A percentile compares a stretch with the other conserved stretches of the same genome.
These are phyloP conservation scores for Tetramorium alpestre DNA, from an alignment of 1,140 invertebrate genomes.

Conservation along the genomic window DNA sequence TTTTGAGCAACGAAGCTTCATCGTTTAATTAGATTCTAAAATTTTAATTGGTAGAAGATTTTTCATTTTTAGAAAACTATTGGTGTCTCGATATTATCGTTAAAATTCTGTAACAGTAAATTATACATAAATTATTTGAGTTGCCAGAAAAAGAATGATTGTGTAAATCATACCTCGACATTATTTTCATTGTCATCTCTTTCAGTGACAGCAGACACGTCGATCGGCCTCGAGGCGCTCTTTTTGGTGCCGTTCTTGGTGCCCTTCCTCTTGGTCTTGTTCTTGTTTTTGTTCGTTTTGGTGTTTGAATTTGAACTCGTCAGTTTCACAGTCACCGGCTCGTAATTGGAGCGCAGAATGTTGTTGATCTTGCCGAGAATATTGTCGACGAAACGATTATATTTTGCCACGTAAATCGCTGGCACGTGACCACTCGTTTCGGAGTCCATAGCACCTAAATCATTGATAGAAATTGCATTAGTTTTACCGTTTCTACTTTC, in stretches of 20 bases:
- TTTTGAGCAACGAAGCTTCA: not conserved
- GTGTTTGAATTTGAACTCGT: conserved; percentile 86
- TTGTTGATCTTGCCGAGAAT: conserved; percentile 92
- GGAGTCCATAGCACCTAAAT: conserved; percentile 81
- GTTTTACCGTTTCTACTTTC: not conserved
- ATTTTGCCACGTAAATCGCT: conserved; percentile 91
- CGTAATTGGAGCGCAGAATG: conserved; percentile 91
- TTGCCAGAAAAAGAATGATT: not conserved
- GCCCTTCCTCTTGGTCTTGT: conserved; percentile 69
- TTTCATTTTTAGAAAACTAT: not conserved
- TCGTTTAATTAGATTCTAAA: not conserved
- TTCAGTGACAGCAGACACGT: conserved; percentile 20
- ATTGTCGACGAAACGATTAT: conserved; percentile 93
- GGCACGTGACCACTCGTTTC: conserved; percentile 86
- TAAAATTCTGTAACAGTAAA: not conserved
- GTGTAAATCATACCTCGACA: conserved; percentile 4
- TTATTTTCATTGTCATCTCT: conserved; percentile 31
- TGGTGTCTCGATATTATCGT: not conserved
- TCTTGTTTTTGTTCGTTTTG: conserved; percentile 72
- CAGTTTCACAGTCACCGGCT: conserved; percentile 93
- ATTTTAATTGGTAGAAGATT: not conserved
- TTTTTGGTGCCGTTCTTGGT: conserved; percentile 67
- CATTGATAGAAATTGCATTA: conserved; percentile 18
- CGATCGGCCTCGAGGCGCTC: conserved; percentile 19
- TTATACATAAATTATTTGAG: conserved; percentile 5